These are phyloP conservation scores for Tetropium fuscum DNA, from an alignment of 2,888 invertebrate genomes.

Conservation along the genomic window DNA sequence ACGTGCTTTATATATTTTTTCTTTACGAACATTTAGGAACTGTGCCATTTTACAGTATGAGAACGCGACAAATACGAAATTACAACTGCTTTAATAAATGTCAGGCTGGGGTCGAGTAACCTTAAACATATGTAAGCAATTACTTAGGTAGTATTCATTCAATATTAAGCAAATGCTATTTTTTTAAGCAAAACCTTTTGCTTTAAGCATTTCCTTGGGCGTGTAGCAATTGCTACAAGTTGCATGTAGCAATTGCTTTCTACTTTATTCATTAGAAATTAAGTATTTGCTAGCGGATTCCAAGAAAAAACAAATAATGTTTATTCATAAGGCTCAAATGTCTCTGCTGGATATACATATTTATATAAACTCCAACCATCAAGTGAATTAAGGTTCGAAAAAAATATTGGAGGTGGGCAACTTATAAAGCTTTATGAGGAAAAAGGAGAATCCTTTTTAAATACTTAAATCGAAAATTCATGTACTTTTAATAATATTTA, in stretches of 20 bases:
- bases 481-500: too few relatives aligned
- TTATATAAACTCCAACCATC: too few relatives aligned
- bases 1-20: neutral
- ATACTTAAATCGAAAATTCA: too few relatives aligned
- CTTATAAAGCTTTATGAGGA: too few relatives aligned
- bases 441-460: too few relatives aligned
- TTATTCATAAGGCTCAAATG: conserved; percentile 1
- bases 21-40: conserved; percentile 18
- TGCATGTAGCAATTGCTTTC: neutral
- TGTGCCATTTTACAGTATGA: conserved; percentile 4
- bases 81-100: neutral
- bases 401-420: too few relatives aligned
- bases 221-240: neutral
- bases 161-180: conserved; percentile 5
- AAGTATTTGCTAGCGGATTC: too few relatives aligned
- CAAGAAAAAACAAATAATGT: neutral
- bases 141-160: conserved; percentile 1
- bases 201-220: neutral
- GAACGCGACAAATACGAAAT: neutral
- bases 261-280: too few relatives aligned
- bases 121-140: conserved; percentile 1
- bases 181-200: neutral
- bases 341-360: too few relatives aligned
- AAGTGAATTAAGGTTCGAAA: too few relatives aligned
- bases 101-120: conserved; percentile 1